A percentile compares a stretch with the other conserved stretches of the same genome.
phyloP scores from a whole-genome alignment of 1,140 invertebrate genomes.

The Daktulosphaira vitifoliae region DNA sequence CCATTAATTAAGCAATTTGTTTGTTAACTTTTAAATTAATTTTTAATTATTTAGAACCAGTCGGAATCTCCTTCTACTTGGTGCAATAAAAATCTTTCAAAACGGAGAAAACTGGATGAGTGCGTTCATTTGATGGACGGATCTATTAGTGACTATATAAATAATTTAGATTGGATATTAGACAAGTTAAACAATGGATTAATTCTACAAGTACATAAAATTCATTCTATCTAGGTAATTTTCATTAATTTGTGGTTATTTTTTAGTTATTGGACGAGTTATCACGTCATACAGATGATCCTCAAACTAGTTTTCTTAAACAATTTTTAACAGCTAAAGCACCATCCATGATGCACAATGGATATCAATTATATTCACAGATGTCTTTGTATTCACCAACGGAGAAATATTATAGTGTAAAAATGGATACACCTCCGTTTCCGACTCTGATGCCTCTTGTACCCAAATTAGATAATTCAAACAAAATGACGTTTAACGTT shows the following conservation, averaged over 20 bases:
- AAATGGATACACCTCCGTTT: background rate
- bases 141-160: background rate
- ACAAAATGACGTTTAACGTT: conserved; percentile 1
- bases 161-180: background rate
- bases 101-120: conserved; percentile 15
- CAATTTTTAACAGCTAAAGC: background rate
- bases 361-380: conserved; percentile 14
- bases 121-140: background rate
- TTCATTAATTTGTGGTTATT: too few relatives aligned
- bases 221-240: too few relatives aligned
- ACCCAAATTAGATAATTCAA: background rate
- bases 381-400: background rate
- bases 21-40: too few relatives aligned
- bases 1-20: too few relatives aligned
- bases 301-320: background rate
- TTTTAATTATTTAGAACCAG: too few relatives aligned
- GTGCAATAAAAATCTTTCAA: background rate
- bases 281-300: background rate
- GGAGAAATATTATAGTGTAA: background rate
- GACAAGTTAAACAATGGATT: conserved; percentile 5
- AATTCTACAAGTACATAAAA: background rate
- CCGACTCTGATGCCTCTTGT: conserved; percentile 4
- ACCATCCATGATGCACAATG: conserved; percentile 16
- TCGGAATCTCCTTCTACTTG: too few relatives aligned
- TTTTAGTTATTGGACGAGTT: conserved; percentile 12